Base-by-base conservation (phyloP, 1,140 invertebrate genomes). In the Drosophila nannoptera region DNA sequence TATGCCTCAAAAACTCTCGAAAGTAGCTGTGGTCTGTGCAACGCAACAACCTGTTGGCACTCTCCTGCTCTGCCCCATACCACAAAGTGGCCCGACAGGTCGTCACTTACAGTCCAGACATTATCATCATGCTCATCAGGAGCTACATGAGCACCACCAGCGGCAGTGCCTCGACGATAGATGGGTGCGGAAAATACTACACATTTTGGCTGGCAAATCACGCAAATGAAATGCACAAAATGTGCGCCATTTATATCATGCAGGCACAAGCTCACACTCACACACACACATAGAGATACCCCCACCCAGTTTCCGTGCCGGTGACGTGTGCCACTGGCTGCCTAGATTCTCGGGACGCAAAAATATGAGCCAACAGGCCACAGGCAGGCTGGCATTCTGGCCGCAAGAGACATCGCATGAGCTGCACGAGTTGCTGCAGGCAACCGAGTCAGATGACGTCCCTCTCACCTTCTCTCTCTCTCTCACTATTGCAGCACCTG, bases 201-300 rank as follows among this genome's bases (percentile, higher is more conserved):
- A 84, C 69, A 73, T 80, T 77, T 86, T 80, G 76, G 76, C 73
- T 86, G 81, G 80, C 76, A 84, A 78, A 83, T 83, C 80, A 83
- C 78, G 80, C 80, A 83, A 84, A 84, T 84, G 80, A 84, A 84
- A 84, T 84, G 80, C 80, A 84, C 80, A 86, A 86, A 84, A 86
- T 84, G 78, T 84, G 81, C 69, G 69, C 77, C 80, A 84, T 86
- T 86, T 86, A 86, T 84, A 84, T 74, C 73, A 77, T 81, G 73
- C 70, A 65, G 65, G 14, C 14, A 43, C 40, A 43, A 14, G 12
- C 40, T 14, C 40, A 14, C 12, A 43, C n/a, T 5, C 40, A 42
- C 40, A 40, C 38, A 43, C 40, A 70, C 31, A 52, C 36, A 45
- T 40, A 7, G 22, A 12, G 9, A n/a, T 45, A 29, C 31, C 29